phyloP scores from a whole-genome alignment of 2,113 vertebrate genomes.

The Zapornia atra region DNA sequence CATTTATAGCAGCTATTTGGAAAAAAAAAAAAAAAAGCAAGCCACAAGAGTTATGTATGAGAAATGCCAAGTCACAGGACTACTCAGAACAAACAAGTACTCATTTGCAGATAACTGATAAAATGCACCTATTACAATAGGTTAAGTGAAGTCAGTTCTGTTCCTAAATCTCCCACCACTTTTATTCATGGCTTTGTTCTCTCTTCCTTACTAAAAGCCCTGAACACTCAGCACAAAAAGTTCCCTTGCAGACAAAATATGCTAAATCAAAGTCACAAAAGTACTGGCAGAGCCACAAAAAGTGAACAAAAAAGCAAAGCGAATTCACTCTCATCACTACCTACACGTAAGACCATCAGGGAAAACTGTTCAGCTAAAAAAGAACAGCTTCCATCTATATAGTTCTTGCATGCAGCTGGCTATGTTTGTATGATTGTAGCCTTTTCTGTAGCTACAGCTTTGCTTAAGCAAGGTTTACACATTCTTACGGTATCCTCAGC shows the following conservation, averaged over 20 bases:
- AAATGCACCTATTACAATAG: background rate
- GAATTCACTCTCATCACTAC: background rate
- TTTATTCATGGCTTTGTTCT: background rate
- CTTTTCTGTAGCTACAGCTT: background rate
- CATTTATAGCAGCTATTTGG: background rate
- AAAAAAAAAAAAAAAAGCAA: background rate
- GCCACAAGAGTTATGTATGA: background rate
- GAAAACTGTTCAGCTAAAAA: background rate
- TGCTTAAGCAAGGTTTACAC: background rate
- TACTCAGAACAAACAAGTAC: background rate
- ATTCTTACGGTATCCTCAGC: background rate
- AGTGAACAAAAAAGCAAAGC: background rate
- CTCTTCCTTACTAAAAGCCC: background rate
- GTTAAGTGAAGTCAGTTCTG: background rate
- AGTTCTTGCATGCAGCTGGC: background rate
- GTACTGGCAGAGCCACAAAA: background rate
- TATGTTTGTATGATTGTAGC: background rate
- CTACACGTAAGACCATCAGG: background rate
- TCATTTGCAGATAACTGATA: background rate
- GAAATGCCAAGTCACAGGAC: background rate
- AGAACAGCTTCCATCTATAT: fast-evolving
- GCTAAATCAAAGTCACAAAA: background rate
- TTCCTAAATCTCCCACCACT: background rate
- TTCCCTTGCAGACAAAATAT: background rate
- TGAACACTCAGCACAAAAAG: background rate